A percentile compares a stretch with the other conserved stretches of the same genome.
Conservation (phyloP, 2,797 vertebrate species). For the Nannoperca obscura region DNA sequence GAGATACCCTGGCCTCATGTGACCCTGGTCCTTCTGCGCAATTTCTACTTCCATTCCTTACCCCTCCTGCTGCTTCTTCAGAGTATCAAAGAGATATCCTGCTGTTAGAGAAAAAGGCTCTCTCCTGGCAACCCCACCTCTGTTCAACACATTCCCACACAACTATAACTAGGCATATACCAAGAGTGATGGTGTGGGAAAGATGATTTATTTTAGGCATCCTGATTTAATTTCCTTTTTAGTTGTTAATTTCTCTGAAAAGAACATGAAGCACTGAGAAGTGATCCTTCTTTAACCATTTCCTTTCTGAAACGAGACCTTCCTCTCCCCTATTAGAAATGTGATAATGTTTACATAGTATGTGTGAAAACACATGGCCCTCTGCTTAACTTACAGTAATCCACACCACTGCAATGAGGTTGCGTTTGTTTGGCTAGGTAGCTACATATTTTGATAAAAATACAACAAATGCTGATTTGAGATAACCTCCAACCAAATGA, state of each 20-base stretch:
- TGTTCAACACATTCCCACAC: constrained; percentile 30
- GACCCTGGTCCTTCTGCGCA: constrained; percentile 41
- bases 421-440: background rate
- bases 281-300: constrained; percentile 28
- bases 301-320: background rate
- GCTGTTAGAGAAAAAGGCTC: constrained; percentile 49
- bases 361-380: constrained; percentile 39
- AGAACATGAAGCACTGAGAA: constrained; percentile 9
- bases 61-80: constrained; percentile 36
- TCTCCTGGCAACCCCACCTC: constrained; percentile 32
- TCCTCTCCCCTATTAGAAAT: constrained; percentile 14
- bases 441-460: background rate
- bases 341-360: constrained; percentile 19
- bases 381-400: constrained; percentile 1
- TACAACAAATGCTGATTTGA: background rate
- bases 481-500: background rate
- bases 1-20: constrained; percentile 39
- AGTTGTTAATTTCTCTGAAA: constrained; percentile 1
- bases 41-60: constrained; percentile 35
- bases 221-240: constrained; percentile 12
- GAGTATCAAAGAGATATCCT: constrained; percentile 35
- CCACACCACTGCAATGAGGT: background rate
- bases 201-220: background rate
- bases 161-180: constrained; percentile 1
- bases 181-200: constrained; percentile 13